Evolutionary conservation across 2,113 vertebrate genomes (phyloP), one percentile per base, ranked within the genome.

Genomic region (Enhydra lutris): DNA sequence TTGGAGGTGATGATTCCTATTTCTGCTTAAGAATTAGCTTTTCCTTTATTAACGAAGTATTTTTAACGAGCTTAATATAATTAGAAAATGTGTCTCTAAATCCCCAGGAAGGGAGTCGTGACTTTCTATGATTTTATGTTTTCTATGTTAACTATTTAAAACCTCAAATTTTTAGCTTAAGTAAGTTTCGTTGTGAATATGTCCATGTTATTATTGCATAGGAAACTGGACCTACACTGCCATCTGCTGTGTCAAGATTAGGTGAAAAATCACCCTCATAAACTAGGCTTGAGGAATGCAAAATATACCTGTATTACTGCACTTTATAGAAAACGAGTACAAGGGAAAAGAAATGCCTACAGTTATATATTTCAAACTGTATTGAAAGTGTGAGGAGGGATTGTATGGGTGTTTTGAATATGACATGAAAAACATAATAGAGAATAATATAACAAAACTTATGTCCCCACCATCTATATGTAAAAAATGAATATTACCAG

Each of bases 161-260:
- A 67, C n/a, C 74, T 85, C 14, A 90, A 36, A 52, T 82, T 80
- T 87, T 89, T 34, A 47, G 61, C 74, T 95, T 69, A 90, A 89
- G 45, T 79, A 73, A 87, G 34, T 97, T 79, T 81, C 12, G 14
- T 82, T 88, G 55, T 12, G 45, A 92, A 67, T 17, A 24, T 26
- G 52, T 42, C 74, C 24, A 8, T 24, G 57, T 78, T 50, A 83
- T 91, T 73, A 61, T 34, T 34, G 15, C 5, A 17, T 20, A 65
- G 52, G 79, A 97, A 93, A 42, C 61, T 89, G 59, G 57, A 76
- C 50, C 86, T 89, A 86, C 39, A 80, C 94, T 96, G 98, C 97
- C 98, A 97, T 96, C 98, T 97, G 92, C 97, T 96, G 95, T 95
- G 78, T 93, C 26, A 61, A 45, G 17, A 95, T 85, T 36, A 52